Percentiles rank a stretch among this genome's conserved stretches.
Evolutionary conservation across 2,888 invertebrate species (phyloP).

Genomic region (Latrodectus elegans): DNA sequence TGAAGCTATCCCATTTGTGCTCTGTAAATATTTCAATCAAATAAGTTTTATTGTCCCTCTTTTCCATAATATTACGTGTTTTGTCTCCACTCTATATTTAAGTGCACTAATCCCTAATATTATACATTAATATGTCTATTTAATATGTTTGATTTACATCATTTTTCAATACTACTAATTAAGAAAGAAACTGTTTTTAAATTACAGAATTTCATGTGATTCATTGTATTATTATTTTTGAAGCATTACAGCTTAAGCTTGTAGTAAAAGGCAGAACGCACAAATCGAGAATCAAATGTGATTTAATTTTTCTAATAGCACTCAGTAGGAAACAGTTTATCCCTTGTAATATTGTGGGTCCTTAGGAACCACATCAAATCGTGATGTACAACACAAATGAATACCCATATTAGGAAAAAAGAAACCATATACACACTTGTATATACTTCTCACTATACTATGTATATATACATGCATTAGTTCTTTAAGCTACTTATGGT

Average conservation of each 20-base stretch:
- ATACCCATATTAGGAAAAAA: conserved; percentile 41
- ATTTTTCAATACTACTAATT: too few species aligned
- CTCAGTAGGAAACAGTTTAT: conserved; percentile 46
- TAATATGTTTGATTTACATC: too few species aligned
- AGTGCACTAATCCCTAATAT: background rate
- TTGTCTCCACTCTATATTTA: conserved; percentile 3
- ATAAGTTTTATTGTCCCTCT: conserved; percentile 38
- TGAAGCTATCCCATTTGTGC: conserved; percentile 39
- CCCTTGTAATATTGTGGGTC: conserved; percentile 33
- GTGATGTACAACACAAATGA: conserved; percentile 24
- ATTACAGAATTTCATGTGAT: background rate
- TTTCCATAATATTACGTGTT: conserved; percentile 36
- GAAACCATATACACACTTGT: background rate
- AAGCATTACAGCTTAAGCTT: conserved; percentile 47
- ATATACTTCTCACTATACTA: conserved; percentile 20
- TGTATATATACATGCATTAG: conserved; percentile 54
- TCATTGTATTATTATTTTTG: background rate
- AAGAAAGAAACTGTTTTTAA: too few species aligned
- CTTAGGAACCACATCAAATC: conserved; percentile 29
- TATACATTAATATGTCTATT: too few species aligned
- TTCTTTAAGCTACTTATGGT: conserved; percentile 57
- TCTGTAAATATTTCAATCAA: conserved; percentile 52
- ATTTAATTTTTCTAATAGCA: conserved; percentile 69
- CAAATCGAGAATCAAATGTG: conserved; percentile 68
- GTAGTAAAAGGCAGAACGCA: conserved; percentile 65